Percentiles rank a stretch among this genome's conserved stretches.
phyloP scores from a whole-genome alignment of 2,113 vertebrate species.

The Indicator indicator region DNA sequence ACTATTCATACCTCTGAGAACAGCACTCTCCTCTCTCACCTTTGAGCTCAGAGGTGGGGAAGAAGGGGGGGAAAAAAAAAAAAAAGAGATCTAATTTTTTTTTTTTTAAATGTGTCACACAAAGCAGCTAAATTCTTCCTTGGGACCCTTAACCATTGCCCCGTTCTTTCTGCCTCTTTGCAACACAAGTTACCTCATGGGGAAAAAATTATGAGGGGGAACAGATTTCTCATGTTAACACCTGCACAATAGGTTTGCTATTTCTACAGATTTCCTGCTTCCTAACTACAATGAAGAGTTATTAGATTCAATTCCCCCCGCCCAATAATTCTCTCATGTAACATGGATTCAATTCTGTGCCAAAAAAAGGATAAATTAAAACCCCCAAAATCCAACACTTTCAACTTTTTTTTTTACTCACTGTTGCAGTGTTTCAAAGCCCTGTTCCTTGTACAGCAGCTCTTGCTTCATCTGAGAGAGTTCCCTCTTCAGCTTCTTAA shows the following conservation, averaged over 20 bases:
- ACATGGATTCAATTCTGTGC: neutral
- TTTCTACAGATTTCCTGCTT: neutral
- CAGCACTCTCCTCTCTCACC: neutral
- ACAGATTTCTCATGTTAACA: neutral
- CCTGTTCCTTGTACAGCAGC: constrained; percentile 86
- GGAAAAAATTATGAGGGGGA: neutral
- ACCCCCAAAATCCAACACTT: neutral
- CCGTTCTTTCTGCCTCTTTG: neutral
- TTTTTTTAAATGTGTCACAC: neutral
- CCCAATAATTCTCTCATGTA: neutral
- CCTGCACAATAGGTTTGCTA: neutral
- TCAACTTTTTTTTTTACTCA: constrained; percentile 74
- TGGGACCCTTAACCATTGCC: neutral
- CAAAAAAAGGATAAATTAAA: neutral
- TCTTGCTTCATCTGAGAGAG: constrained; percentile 89
- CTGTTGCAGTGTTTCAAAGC: constrained; percentile 87
- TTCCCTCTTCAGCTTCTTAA: constrained; percentile 87
- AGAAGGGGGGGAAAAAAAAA: neutral
- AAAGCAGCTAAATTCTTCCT: neutral
- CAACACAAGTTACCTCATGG: neutral
- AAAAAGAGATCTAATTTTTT: neutral
- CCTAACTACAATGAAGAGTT: neutral
- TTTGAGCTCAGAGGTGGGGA: neutral
- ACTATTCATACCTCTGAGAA: neutral
- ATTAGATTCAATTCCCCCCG: neutral